A percentile compares a stretch with the other conserved stretches of the same genome.
Conservation (phyloP, 1,140 invertebrate species). For the Drosophila bocqueti region DNA sequence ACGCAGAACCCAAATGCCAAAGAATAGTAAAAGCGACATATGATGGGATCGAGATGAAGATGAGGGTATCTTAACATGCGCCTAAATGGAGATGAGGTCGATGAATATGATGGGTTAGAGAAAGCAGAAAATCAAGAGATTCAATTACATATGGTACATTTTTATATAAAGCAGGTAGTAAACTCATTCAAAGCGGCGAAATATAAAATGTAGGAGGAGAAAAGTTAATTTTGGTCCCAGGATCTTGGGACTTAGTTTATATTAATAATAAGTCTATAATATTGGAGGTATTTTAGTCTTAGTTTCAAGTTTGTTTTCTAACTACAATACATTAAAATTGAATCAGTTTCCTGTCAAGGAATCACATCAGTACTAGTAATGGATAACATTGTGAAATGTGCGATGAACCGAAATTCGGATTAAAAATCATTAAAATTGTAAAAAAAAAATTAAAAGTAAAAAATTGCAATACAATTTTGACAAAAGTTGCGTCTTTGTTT, state of each 20-base stretch:
- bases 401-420: no score
- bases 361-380: not conserved
- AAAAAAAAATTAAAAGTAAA: no score
- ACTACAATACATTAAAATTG: not conserved
- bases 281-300: no score
- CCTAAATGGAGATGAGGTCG: not conserved
- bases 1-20: slow-evolving; percentile 36
- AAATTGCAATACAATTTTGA: no score
- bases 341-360: not conserved
- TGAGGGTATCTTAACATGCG: slow-evolving; percentile 9
- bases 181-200: not conserved
- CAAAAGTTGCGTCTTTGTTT: no score
- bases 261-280: not conserved
- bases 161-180: not conserved
- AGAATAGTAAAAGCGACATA: slow-evolving; percentile 15
- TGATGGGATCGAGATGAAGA: slow-evolving; percentile 12
- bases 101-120: not conserved
- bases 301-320: not conserved
- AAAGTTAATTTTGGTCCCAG: not conserved
- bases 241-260: not conserved
- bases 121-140: no score
- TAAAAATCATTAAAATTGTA: no score
- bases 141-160: not conserved
- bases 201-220: not conserved
- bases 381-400: no score